Conservation (phyloP, 2,113 vertebrate species). For the Mesocricetus auratus region DNA sequence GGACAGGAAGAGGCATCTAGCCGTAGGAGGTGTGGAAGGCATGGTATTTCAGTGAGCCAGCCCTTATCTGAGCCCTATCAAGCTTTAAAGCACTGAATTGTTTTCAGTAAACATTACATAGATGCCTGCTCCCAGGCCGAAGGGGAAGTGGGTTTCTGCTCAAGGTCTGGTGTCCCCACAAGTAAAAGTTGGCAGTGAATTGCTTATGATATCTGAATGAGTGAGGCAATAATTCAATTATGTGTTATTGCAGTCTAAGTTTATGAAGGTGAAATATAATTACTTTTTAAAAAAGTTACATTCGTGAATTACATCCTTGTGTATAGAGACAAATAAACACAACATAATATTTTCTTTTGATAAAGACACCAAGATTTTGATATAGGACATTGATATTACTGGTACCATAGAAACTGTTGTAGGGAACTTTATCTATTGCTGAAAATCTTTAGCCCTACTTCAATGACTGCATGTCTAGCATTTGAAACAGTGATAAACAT, state of each 20-base stretch:
- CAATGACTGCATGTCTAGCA: not conserved
- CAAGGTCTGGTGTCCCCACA: no score
- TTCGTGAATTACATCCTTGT: constrained; percentile 39
- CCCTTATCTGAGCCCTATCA: no score
- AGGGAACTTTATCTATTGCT: not conserved
- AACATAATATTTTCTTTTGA: constrained; percentile 20
- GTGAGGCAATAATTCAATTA: constrained; percentile 35
- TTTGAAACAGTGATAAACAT: constrained; percentile 11
- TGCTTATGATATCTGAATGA: constrained; percentile 11
- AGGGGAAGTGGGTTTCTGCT: no score
- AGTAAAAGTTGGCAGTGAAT: not conserved
- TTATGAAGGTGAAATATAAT: constrained; percentile 48
- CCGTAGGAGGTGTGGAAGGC: no score
- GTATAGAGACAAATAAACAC: constrained; percentile 25
- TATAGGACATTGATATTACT: not conserved
- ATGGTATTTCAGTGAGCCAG: no score
- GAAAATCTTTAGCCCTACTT: constrained; percentile 28
- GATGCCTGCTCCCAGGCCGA: no score
- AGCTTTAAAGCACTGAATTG: no score
- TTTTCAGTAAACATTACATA: no score
- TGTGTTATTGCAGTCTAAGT: constrained; percentile 41
- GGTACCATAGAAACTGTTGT: not conserved
- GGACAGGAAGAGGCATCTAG: no score
- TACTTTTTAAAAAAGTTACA: constrained; percentile 18
- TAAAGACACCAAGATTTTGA: constrained; percentile 27